Evolutionary conservation across 2,888 invertebrate species (phyloP), one percentile per base, ranked within the genome.

Genomic region (Tolmerus cingulatus): DNA sequence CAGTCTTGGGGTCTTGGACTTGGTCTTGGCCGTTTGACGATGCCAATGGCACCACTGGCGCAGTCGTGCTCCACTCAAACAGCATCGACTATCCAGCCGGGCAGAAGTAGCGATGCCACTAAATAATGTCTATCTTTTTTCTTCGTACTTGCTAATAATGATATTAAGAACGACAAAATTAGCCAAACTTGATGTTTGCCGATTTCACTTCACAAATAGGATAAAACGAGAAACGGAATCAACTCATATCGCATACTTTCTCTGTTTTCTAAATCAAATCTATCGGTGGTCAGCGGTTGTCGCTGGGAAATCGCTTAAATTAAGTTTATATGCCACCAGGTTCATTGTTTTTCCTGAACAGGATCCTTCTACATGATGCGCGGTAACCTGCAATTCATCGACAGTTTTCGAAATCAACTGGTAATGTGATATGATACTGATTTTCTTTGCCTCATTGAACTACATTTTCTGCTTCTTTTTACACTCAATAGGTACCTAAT

Each of bases 171-270:
- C 81, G 51, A 81, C 55, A 81, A 81, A 81, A 81, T 81, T 46
- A 81, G 81, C 55, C 55, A 81, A 81, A 81, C 81, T 81, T 34
- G 55, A 81, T 55, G 12, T 55, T 55, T 55, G 55, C 51, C 81
- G 81, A 81, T 81, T 81, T 81, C 81, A 81, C 81, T 81, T 81
- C 81, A 81, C 55, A 81, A 81, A 81, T 81, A 81, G 81, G 81
- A 81, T 81, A 81, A 81, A 81, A 81, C 51, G 81, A 81, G 81
- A 81, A 81, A 55, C 43, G 34, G 34, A 76, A 37, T 34, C 12
- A 79, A 55, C 51, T 12, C 51, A 30, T 81, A 81, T 30, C 14
- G 30, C 81, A 34, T 30, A 81, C 81, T 81, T 81, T 81, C 81
- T 81, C 81, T 81, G 81, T 81, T 81, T 81, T 81, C 51, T 81